phyloP scores from a whole-genome alignment of 1,140 invertebrate species.

The Colletes latitarsis region DNA sequence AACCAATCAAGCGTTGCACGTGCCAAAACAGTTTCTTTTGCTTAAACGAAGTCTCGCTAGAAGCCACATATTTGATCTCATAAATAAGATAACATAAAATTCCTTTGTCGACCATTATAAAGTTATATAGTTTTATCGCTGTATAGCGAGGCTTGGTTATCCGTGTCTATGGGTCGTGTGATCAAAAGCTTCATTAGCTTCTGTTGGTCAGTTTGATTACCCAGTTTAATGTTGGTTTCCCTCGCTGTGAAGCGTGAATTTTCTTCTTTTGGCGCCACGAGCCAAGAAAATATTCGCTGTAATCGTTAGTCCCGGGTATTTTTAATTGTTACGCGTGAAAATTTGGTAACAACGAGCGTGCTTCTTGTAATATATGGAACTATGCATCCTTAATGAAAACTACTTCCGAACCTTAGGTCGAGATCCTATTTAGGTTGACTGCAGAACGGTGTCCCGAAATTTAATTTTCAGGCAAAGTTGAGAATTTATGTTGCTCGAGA shows the following conservation, averaged over 20 bases:
- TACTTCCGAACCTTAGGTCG: too few species aligned
- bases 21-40: too few species aligned
- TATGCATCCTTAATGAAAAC: too few species aligned
- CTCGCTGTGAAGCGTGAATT: conserved; percentile 1
- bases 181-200: conserved; percentile 37
- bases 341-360: too few species aligned
- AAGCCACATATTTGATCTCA: too few species aligned
- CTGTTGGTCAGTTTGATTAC: conserved; percentile 6
- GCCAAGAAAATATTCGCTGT: too few species aligned
- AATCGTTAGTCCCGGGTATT: too few species aligned
- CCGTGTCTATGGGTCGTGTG: not conserved
- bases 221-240: not conserved
- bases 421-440: not conserved
- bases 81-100: too few species aligned
- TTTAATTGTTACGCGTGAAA: too few species aligned
- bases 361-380: too few species aligned
- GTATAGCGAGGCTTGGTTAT: not conserved
- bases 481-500: not conserved
- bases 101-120: not conserved
- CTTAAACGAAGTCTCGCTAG: too few species aligned
- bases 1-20: too few species aligned
- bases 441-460: not conserved
- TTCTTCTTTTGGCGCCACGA: not conserved
- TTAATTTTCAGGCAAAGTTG: conserved; percentile 21
- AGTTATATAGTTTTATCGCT: not conserved